These are phyloP conservation scores for Sarotherodon lohbergeri DNA, from an alignment of 2,113 vertebrate genomes.

Conservation along the genomic window DNA sequence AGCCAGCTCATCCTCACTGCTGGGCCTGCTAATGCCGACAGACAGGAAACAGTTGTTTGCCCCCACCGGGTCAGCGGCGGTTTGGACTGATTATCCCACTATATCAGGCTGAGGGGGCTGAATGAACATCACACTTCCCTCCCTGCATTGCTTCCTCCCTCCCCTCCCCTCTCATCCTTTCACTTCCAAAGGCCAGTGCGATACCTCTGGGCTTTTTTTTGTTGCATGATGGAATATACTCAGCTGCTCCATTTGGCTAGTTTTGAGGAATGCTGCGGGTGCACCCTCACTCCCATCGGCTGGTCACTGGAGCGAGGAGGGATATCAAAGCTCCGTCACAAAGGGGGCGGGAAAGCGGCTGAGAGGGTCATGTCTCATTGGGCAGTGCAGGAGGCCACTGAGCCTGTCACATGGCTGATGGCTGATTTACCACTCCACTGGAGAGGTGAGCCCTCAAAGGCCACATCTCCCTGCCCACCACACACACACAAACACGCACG, in stretches of 20 bases:
- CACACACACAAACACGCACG: background rate
- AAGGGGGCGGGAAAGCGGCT: constrained; percentile 33
- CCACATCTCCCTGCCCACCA: constrained; percentile 21
- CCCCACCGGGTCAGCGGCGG: constrained; percentile 70
- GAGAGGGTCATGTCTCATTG: constrained; percentile 69
- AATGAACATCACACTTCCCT: constrained; percentile 30
- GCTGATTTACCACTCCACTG: constrained; percentile 74
- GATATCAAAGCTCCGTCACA: constrained; percentile 73
- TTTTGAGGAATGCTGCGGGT: constrained; percentile 84
- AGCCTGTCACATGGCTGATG: constrained; percentile 73
- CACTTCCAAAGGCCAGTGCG: constrained; percentile 53
- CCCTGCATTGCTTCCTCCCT: background rate
- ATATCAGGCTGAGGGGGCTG: constrained; percentile 15
- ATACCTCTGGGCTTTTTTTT: constrained; percentile 47
- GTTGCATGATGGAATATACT: constrained; percentile 71
- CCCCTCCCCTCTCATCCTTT: background rate
- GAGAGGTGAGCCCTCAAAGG: constrained; percentile 57
- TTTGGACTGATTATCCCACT: constrained; percentile 47
- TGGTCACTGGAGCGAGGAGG: constrained; percentile 80
- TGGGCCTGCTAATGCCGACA: constrained; percentile 64
- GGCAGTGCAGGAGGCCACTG: constrained; percentile 51
- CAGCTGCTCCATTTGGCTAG: constrained; percentile 75
- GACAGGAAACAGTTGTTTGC: constrained; percentile 76
- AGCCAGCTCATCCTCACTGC: constrained; percentile 62
- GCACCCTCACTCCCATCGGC: constrained; percentile 66